Evolutionary conservation across 2,797 vertebrate species (phyloP).

Genomic region (Anabacerthia variegaticeps): DNA sequence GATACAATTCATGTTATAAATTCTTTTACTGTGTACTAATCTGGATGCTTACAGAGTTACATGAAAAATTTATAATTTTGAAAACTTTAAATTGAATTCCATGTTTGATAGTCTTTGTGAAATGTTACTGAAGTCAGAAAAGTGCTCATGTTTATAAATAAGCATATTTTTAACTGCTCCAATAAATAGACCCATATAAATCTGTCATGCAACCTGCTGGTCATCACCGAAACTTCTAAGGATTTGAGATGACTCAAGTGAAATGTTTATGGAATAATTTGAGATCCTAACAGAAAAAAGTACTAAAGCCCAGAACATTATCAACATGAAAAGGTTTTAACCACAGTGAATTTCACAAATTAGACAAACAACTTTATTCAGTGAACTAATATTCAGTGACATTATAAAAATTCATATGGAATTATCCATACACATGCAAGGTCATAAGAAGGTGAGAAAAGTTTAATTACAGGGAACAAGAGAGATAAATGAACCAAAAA

Average conservation of each 20-base stretch:
- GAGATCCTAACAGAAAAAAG: constrained; percentile 27
- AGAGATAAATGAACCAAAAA: neutral
- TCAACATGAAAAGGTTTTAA: neutral
- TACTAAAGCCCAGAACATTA: constrained; percentile 1
- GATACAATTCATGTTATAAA: neutral
- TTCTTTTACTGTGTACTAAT: neutral
- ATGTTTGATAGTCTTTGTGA: neutral
- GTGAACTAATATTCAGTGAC: neutral
- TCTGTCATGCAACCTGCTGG: neutral
- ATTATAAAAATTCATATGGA: neutral
- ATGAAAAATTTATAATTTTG: neutral
- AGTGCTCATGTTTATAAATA: neutral
- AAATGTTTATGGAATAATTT: constrained; percentile 31
- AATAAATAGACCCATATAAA: neutral
- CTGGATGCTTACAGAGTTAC: neutral
- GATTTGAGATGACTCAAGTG: neutral
- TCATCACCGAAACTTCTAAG: neutral
- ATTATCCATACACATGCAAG: neutral
- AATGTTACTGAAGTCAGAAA: neutral
- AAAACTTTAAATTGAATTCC: neutral
- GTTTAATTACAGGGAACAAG: neutral
- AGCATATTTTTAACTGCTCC: neutral
- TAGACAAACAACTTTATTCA: neutral
- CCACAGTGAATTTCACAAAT: neutral
- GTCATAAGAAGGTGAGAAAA: neutral